Percentiles rank a stretch among this genome's conserved stretches.
Evolutionary conservation across 2,888 invertebrate genomes (phyloP).

Genomic region (Stenoptilia bipunctidactyla): DNA sequence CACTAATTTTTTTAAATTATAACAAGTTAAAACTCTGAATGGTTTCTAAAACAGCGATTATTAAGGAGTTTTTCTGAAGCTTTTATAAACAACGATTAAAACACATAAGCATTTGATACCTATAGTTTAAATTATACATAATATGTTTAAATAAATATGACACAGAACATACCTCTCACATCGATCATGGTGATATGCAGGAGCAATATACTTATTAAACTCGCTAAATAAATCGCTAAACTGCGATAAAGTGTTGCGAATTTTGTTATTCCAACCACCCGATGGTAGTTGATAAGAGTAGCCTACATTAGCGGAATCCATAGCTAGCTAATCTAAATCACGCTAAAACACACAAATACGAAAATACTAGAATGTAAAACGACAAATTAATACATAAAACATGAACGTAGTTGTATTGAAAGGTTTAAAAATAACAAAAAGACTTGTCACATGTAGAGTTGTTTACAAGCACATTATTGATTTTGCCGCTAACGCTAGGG

Average conservation of each 20-base stretch:
- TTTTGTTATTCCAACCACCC: slow-evolving; percentile 81
- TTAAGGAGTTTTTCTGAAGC: no score
- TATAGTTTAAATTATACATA: no score
- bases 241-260: slow-evolving; percentile 85
- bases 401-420: slow-evolving; percentile 33
- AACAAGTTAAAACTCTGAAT: no score
- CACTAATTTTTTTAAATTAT: no score
- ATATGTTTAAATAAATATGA: no score
- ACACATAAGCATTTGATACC: no score
- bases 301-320: slow-evolving; percentile 78
- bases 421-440: slow-evolving; percentile 24
- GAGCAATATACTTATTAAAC: slow-evolving; percentile 95
- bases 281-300: slow-evolving; percentile 88
- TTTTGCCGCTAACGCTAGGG: slow-evolving; percentile 32
- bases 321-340: slow-evolving; percentile 22
- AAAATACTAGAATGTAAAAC: slow-evolving; percentile 12
- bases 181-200: slow-evolving; percentile 96
- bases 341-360: slow-evolving; percentile 16
- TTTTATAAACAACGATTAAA: no score
- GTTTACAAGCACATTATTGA: slow-evolving; percentile 66
- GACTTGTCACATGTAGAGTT: slow-evolving; percentile 43
- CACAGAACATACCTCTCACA: slow-evolving; percentile 90
- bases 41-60: no score
- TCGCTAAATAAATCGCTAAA: slow-evolving; percentile 96
- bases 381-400: slow-evolving; percentile 40